A percentile compares a stretch with the other conserved stretches of the same genome.
Conservation (phyloP, 2,888 invertebrate genomes). For the Trachelus tabidus region DNA sequence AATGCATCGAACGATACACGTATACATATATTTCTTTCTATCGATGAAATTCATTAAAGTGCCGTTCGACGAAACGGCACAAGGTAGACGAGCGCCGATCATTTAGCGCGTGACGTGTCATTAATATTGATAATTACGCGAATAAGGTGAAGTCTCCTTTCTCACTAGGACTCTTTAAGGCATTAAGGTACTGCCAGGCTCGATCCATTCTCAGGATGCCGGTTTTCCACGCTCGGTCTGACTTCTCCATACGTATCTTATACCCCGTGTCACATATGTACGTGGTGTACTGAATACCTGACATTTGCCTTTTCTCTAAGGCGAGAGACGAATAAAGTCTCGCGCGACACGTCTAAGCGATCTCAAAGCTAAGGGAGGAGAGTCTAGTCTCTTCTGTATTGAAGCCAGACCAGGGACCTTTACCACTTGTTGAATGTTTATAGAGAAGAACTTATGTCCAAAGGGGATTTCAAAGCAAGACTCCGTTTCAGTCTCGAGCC, state of each 20-base stretch:
- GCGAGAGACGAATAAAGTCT: background rate
- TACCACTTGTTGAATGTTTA: constrained; percentile 47
- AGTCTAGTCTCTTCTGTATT: background rate
- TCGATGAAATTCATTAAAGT: background rate
- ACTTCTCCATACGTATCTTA: background rate
- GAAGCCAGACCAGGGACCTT: constrained; percentile 28
- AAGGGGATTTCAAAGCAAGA: constrained; percentile 15
- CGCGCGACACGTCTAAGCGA: background rate
- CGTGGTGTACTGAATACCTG: background rate
- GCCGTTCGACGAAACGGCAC: background rate
- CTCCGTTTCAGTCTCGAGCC: background rate
- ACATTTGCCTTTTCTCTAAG: background rate
- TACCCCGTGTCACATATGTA: background rate
- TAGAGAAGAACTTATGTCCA: constrained; percentile 33
- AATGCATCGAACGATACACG: background rate
- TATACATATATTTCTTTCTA: background rate
- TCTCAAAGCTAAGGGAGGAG: background rate
- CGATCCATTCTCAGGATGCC: background rate
- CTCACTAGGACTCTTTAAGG: background rate
- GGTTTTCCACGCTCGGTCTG: background rate
- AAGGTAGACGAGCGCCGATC: background rate
- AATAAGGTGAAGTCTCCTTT: background rate
- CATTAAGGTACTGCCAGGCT: background rate
- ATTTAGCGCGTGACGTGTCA: background rate
- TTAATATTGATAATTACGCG: background rate